Percentiles rank a stretch among this genome's conserved stretches.
phyloP scores from a whole-genome alignment of 2,797 vertebrate species.

The Acanthurus tractus region DNA sequence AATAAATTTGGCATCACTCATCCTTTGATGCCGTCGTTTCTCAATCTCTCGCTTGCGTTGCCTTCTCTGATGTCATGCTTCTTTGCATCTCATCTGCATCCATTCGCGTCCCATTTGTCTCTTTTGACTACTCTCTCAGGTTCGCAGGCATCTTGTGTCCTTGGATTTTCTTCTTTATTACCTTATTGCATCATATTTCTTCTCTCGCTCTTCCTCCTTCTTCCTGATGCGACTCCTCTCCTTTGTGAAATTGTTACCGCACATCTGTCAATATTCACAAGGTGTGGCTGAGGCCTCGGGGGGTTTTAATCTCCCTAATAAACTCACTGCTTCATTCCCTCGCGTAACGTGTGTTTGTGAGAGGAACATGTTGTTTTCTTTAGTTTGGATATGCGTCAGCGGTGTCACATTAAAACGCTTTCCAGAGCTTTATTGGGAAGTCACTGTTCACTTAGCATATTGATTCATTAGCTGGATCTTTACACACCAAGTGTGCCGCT shows the following conservation, averaged over 20 bases:
- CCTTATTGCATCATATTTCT: conserved; percentile 57
- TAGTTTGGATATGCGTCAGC: conserved; percentile 56
- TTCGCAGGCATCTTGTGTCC: conserved; percentile 50
- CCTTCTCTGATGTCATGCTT: conserved; percentile 75
- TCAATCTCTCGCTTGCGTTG: conserved; percentile 45
- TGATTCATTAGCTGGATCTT: conserved; percentile 73
- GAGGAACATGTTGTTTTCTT: conserved; percentile 53
- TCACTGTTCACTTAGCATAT: conserved; percentile 72
- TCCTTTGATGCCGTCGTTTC: conserved; percentile 69
- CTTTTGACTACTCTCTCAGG: conserved; percentile 52
- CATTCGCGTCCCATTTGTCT: conserved; percentile 71
- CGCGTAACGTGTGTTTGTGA: conserved; percentile 37
- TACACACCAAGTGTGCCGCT: conserved; percentile 41
- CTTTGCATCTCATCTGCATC: conserved; percentile 80
- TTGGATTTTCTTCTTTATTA: conserved; percentile 65
- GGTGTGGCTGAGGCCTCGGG: conserved; percentile 27
- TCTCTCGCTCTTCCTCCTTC: conserved; percentile 4
- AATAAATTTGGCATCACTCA: conserved; percentile 75
- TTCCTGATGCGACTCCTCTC: conserved; percentile 9
- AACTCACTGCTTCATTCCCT: conserved; percentile 35
- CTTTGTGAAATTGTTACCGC: conserved; percentile 44
- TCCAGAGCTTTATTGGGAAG: conserved; percentile 57
- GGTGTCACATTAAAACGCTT: conserved; percentile 70
- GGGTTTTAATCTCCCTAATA: conserved; percentile 71
- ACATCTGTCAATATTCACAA: conserved; percentile 51